Conservation (phyloP, 2,113 vertebrate genomes). For the Ctenomys sociabilis region DNA sequence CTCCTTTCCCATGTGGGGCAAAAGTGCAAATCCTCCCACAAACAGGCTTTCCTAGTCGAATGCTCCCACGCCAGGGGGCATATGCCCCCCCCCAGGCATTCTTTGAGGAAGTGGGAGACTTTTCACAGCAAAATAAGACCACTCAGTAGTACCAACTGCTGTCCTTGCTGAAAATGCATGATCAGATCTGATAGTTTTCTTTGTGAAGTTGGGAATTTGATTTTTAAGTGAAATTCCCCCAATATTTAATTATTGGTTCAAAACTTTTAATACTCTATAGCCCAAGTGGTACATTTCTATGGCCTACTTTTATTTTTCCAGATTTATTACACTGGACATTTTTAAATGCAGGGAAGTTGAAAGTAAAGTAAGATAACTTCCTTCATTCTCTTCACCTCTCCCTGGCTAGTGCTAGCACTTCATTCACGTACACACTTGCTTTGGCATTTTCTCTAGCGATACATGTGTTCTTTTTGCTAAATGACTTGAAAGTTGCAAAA, state of each 20-base stretch:
- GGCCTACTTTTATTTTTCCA: background rate
- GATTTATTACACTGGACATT: background rate
- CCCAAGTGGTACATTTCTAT: background rate
- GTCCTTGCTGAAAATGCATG: background rate
- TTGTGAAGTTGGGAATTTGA: background rate
- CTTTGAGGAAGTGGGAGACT: too few relatives aligned
- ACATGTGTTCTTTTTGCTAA: background rate
- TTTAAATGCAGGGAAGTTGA: constrained; percentile 8
- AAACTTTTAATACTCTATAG: background rate
- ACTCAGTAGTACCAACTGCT: background rate
- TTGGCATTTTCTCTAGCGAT: background rate
- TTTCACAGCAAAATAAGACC: background rate
- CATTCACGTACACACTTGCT: background rate
- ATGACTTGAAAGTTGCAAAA: constrained; percentile 18
- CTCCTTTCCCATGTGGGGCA: background rate
- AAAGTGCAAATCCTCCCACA: background rate
- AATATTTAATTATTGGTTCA: background rate
- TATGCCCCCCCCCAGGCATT: background rate
- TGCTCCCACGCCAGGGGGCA: background rate
- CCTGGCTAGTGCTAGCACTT: too few relatives aligned
- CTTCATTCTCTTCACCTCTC: background rate
- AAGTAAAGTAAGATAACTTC: background rate
- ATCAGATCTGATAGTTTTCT: background rate
- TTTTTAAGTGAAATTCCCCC: background rate
- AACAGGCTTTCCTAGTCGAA: background rate